A percentile compares a stretch with the other conserved stretches of the same genome.
These are phyloP conservation scores for Acrocyrtus sp. DNA, from an alignment of 2,888 invertebrate genomes.

Conservation along the genomic window DNA sequence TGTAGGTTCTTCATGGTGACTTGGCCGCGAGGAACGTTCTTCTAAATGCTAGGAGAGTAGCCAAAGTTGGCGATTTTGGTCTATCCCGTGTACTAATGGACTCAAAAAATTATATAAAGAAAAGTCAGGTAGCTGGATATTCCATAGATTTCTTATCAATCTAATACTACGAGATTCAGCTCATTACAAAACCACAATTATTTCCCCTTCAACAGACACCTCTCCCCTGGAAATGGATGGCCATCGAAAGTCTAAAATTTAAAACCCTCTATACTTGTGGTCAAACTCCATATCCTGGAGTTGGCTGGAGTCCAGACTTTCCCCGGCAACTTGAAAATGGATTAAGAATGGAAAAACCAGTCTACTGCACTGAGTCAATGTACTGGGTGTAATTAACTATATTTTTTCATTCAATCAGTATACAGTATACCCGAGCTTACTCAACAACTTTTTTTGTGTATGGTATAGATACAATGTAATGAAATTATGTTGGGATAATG, in stretches of 20 bases:
- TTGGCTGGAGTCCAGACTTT: conserved; percentile 45
- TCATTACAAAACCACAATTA: background rate
- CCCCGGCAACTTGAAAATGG: conserved; percentile 42
- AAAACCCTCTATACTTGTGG: conserved; percentile 34
- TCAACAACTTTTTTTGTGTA: too few relatives aligned
- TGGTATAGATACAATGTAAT: conserved; percentile 52
- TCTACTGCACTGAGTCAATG: conserved; percentile 31
- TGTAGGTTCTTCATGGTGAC: conserved; percentile 53
- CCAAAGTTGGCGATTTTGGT: conserved; percentile 55
- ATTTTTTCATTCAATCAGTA: too few relatives aligned
- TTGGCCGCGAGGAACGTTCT: conserved; percentile 52
- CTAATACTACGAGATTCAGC: background rate
- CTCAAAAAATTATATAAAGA: conserved; percentile 50
- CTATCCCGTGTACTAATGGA: conserved; percentile 41
- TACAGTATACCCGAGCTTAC: too few relatives aligned
- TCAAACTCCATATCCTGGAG: conserved; percentile 42
- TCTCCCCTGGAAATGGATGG: conserved; percentile 57
- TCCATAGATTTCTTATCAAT: background rate
- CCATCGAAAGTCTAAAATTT: conserved; percentile 31
- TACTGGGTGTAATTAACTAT: too few relatives aligned
- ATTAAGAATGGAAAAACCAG: conserved; percentile 42
- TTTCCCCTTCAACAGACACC: conserved; percentile 17
- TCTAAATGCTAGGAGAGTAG: conserved; percentile 36
- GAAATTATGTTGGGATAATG: conserved; percentile 32
- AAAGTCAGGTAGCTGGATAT: conserved; percentile 34